Conservation (phyloP, 2,888 invertebrate genomes). For the Candidula unifasciata region DNA sequence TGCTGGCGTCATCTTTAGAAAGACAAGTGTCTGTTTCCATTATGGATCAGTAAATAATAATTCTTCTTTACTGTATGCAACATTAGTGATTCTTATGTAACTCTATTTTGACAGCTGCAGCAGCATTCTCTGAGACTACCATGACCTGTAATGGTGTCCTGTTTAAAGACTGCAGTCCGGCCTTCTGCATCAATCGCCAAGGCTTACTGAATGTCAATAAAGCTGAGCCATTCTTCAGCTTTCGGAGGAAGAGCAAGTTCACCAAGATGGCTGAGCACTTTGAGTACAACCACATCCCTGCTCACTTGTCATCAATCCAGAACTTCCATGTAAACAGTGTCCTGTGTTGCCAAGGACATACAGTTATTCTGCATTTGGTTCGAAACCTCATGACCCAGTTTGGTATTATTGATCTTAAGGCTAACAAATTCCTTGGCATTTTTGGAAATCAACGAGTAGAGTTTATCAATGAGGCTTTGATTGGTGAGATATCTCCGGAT, state of each 20-base stretch:
- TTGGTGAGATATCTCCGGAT: slow-evolving; percentile 76
- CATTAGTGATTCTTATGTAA: background rate
- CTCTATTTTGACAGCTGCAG: slow-evolving; percentile 69
- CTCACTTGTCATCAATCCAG: slow-evolving; percentile 77
- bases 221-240: slow-evolving; percentile 74
- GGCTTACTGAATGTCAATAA: slow-evolving; percentile 77
- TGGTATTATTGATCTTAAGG: slow-evolving; percentile 73
- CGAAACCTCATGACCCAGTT: slow-evolving; percentile 76
- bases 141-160: slow-evolving; percentile 74
- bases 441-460: slow-evolving; percentile 76
- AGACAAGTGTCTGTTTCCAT: too few relatives aligned
- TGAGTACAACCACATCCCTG: slow-evolving; percentile 78
- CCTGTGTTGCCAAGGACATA: slow-evolving; percentile 74
- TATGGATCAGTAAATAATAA: background rate
- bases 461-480: slow-evolving; percentile 73
- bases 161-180: slow-evolving; percentile 76
- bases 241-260: slow-evolving; percentile 75
- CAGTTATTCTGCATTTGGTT: slow-evolving; percentile 75
- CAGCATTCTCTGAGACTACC: slow-evolving; percentile 74
- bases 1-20: too few relatives aligned
- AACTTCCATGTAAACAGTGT: slow-evolving; percentile 77
- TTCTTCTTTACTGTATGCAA: background rate
- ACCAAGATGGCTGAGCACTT: slow-evolving; percentile 78
- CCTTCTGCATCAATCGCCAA: slow-evolving; percentile 77
- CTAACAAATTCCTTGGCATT: slow-evolving; percentile 76